phyloP scores from a whole-genome alignment of 2,113 vertebrate genomes.

The Narcine bancroftii region DNA sequence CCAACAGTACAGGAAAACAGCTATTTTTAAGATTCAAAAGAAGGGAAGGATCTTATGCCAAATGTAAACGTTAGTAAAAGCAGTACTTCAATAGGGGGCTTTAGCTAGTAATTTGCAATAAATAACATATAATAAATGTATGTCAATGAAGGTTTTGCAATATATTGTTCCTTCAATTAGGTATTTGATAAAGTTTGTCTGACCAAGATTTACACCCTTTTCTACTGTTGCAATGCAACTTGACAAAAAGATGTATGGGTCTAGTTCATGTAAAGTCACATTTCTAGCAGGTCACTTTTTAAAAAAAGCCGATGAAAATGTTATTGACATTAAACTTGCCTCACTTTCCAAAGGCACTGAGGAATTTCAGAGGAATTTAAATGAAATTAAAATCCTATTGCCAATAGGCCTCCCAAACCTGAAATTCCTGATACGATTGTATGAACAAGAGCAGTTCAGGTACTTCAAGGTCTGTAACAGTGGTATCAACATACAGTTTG shows the following conservation, averaged over 20 bases:
- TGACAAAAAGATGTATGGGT: neutral
- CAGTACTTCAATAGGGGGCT: neutral
- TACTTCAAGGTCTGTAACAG: neutral
- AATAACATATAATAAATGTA: neutral
- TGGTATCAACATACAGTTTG: neutral
- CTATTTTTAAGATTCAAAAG: neutral
- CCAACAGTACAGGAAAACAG: neutral
- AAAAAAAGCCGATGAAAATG: neutral
- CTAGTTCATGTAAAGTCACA: neutral
- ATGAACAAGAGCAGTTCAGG: neutral
- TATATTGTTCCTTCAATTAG: neutral
- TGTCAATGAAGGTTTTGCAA: neutral
- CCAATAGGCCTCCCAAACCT: neutral
- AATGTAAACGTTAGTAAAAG: neutral
- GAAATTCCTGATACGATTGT: neutral
- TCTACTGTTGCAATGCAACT: neutral
- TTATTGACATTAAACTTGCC: neutral
- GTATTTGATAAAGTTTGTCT: neutral
- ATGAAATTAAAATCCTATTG: neutral
- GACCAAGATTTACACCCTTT: neutral
- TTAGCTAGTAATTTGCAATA: neutral
- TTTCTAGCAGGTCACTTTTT: neutral
- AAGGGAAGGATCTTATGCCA: neutral
- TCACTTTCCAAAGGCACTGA: neutral
- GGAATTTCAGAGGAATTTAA: neutral